Evolutionary conservation across 2,888 invertebrate species (phyloP), one percentile per base, ranked within the genome.

Genomic region (Smittia aterrima): DNA sequence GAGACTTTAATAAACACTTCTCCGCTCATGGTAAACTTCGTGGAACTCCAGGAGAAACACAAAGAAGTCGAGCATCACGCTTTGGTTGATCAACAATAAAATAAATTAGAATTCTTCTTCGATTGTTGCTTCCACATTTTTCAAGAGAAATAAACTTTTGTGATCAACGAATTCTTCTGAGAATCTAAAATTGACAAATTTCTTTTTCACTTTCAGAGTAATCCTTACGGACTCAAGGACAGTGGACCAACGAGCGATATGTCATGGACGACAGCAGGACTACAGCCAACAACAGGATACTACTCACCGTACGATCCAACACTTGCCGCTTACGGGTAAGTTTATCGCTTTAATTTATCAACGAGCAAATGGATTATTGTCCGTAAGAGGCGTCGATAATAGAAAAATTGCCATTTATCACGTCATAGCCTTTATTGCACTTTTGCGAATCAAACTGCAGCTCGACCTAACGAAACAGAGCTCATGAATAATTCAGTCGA

Each of bases 291-390:
- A 77, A 92, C 93, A 77, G 93, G 93, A 80, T 95, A 95, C 87
- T 94, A 95, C 86, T 68, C 68, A 47, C 93, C 94, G 78, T 95
- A 95, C 85, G 95, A 95, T 86, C 94, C 95, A 75, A 91, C 95
- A 84, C 88, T 93, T 79, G 93, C 94, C 77, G 94, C 95, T 81
- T 95, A 95, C 85, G 95, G 95, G 95, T 95, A 88, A 90, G 93
- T 90, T 73, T 73, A 64, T 68, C 68, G 16, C n/a, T 1, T 25
- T 68, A 47, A 68, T 68, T 68, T 24, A 68, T 68, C 68, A 16
- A 3, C 11, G n/a, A 3, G 18, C 18, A 68, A 68, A 68, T 68
- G 68, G 68, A 68, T 68, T 68, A 68, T 47, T 68, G 38, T n/a
- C 68, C 41, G 68, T 25, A 47, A 54, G 32, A 71, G 71, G 71